Base-by-base conservation (phyloP, 1,140 invertebrate genomes). In the Pogonomyrmex barbatus region DNA sequence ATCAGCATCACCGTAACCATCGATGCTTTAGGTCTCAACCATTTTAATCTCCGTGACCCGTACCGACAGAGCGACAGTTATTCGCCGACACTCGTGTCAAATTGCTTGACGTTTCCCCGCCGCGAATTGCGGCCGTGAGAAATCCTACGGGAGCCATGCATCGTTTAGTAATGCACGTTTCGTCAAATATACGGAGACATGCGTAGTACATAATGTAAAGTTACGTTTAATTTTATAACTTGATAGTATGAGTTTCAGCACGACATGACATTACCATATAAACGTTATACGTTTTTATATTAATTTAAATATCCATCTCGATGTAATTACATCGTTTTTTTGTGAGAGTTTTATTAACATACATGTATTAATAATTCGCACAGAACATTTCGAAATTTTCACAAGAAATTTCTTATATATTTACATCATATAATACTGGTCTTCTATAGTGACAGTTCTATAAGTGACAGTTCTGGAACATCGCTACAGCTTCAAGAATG, bases 1-100 rank as follows among this genome's bases (percentile, higher is more conserved):
- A 91, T 92, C 89, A 92, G 81, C 89, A 65, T 87, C 70, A 36
- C 63, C 82, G 89, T 92, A 90, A 90, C 91, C 88, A 85, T 90
- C 90, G 87, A 89, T 86, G 78, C 73, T 84, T 87, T 63, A 78
- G 84, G 30, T 50, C 58, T 58, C 54, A 54, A 36, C 56, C 85
- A 81, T 87, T 89, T 92, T 87, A 90, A 91, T 87, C 79, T 85
- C 73, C 76, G 39, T 58, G 67, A 45, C 30, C 30, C 79, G 54
- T 65, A 36, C 52, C 79, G n/a, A n/a, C n/a, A n/a, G 17, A 17
- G 68, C 79, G 79, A 83, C 30, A 83, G 70, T 83, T 75, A 83
- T 73, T 83, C 68, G 54, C 68, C 79, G 42, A 73, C 79, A 83
- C 68, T 83, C 79, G 68, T 83, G 79, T 83, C 79, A 83, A 83